Conservation (phyloP, 2,888 invertebrate species). For the Conus canariensis region DNA sequence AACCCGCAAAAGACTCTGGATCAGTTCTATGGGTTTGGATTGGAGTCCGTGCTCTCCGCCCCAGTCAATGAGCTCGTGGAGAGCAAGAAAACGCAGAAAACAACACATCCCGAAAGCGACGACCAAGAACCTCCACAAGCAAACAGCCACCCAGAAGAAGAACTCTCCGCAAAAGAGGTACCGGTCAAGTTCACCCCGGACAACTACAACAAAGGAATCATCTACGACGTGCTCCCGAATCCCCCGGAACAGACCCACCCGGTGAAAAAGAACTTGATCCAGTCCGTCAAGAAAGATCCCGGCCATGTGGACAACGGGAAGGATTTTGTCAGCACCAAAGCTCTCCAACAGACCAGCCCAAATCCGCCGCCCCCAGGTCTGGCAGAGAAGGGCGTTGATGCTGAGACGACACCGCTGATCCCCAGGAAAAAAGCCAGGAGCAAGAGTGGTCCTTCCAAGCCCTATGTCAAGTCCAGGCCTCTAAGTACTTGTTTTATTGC, state of each 20-base stretch:
- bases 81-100: neutral
- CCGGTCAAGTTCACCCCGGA: neutral
- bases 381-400: slow-evolving; percentile 43
- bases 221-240: slow-evolving; percentile 41
- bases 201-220: slow-evolving; percentile 51
- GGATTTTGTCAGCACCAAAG: slow-evolving; percentile 52
- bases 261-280: neutral
- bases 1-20: neutral
- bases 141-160: neutral
- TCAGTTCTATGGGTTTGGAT: slow-evolving; percentile 42
- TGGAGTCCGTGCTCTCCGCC: neutral
- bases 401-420: slow-evolving; percentile 54
- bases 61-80: neutral
- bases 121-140: neutral
- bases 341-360: slow-evolving; percentile 62
- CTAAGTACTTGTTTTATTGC: slow-evolving; percentile 46
- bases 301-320: slow-evolving; percentile 41
- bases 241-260: slow-evolving; percentile 31
- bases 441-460: neutral
- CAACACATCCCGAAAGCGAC: neutral
- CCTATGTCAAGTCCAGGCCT: slow-evolving; percentile 62
- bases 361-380: slow-evolving; percentile 62
- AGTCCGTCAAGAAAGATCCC: slow-evolving; percentile 53
- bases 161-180: neutral
- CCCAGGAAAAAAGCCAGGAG: neutral